These are phyloP conservation scores for Eriosoma lanigerum DNA, from an alignment of 1,140 invertebrate genomes.

Conservation along the genomic window DNA sequence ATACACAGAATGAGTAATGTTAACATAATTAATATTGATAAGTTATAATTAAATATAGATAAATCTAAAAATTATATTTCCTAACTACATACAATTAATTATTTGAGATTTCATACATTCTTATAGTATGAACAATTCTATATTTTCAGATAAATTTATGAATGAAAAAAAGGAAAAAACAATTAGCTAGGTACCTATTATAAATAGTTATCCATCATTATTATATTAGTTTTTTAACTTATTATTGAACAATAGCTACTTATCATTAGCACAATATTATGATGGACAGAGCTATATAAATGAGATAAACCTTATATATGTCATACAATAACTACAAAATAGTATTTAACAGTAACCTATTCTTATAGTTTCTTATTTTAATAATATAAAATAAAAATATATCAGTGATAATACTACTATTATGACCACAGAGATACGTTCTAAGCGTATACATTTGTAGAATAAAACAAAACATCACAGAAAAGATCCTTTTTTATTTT, in stretches of 20 bases:
- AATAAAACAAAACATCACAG: no score
- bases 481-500: no score
- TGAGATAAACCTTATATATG: background rate
- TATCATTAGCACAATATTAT: background rate
- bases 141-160: background rate
- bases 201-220: background rate
- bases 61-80: background rate
- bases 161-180: background rate
- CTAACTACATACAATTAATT: background rate
- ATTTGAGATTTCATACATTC: background rate
- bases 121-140: background rate
- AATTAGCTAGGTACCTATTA: background rate
- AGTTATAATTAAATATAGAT: background rate
- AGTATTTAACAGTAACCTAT: no score
- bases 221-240: background rate
- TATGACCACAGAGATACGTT: background rate
- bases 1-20: background rate
- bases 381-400: background rate
- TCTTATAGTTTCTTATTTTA: no score
- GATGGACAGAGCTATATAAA: no score
- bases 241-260: background rate
- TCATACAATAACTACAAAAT: background rate
- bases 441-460: no score
- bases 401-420: background rate
- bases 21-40: background rate